Evolutionary conservation across 64 coral and sea anemone genomes (phyloP).

Genomic region (Cladopsammia gracilis): DNA sequence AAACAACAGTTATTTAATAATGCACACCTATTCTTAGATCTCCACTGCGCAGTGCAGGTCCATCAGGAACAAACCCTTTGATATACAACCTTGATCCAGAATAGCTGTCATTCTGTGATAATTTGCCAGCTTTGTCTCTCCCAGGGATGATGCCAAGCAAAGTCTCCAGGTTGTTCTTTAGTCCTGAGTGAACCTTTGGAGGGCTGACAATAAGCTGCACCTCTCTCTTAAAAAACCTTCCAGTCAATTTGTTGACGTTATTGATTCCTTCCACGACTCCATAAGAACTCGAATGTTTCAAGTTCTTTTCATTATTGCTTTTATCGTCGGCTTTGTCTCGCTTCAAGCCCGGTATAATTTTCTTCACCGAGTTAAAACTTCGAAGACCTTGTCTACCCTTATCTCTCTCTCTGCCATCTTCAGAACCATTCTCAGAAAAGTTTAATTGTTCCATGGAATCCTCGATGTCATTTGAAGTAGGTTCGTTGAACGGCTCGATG

Average conservation of each 20-base stretch:
- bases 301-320: conserved; percentile 77
- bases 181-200: conserved; percentile 72
- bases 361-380: conserved; percentile 80
- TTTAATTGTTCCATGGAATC: conserved; percentile 81
- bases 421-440: conserved; percentile 37
- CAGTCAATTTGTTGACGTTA: conserved; percentile 32
- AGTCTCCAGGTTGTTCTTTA: conserved; percentile 74
- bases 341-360: conserved; percentile 82
- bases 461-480: conserved; percentile 40
- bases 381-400: conserved; percentile 83
- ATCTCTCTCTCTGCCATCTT: conserved; percentile 57
- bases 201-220: conserved; percentile 83
- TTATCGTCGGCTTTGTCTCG: conserved; percentile 83
- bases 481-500: conserved; percentile 77
- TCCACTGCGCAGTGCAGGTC: conserved; percentile 86
- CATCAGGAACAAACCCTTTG: conserved; percentile 96
- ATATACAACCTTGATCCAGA: conserved; percentile 78
- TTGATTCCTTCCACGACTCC: conserved; percentile 35
- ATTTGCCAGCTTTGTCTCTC: conserved; percentile 67
- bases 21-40: conserved; percentile 89
- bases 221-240: conserved; percentile 73
- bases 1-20: neutral
- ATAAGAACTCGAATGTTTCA: conserved; percentile 67
- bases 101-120: conserved; percentile 79
- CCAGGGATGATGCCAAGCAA: conserved; percentile 93